Evolutionary conservation across 2,797 vertebrate genomes (phyloP), one percentile per base, ranked within the genome.

Genomic region (Artibeus lituratus): DNA sequence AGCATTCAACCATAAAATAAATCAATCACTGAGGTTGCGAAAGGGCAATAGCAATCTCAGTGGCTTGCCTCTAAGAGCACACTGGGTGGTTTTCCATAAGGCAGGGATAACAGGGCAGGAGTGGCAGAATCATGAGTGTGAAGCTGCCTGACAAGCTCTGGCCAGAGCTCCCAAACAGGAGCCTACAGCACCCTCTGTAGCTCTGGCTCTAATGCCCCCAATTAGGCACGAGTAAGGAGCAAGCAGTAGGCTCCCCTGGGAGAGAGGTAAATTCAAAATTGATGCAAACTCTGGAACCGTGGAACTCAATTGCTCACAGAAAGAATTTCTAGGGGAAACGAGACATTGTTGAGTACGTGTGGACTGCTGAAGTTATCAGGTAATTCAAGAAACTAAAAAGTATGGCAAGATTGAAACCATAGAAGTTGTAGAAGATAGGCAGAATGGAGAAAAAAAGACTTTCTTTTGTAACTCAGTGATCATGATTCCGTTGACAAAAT

Each of bases 1-100:
- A 95, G 59, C 85, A 35, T 24, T 77, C 51, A 18, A 19, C 59
- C 80, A 89, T 89, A 80, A 97, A 95, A 87, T 78, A 89, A 86
- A 88, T 76, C 62, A 78, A 37, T 92, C 88, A 83, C 7, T 49
- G 35, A 42, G n/a, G 55, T 55, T 86, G 91, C 77, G 78, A 84
- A 53, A 86, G 51, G 35, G 80, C 65, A 93, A n/a, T 72, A 76
- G 91, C 92, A 96, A 37, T 53, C 73, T 92, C 39, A 83, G 55
- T 42, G 72, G 74, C 18, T 70, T 44, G 10, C 80, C n/a, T 93
- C 3, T 7, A 70, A 47, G 47, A 87, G 22, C 32, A 21, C 18
- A 76, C 53, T 0, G 12, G 57, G 87, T 51, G 53, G 26, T 87
- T 92, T 90, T 82, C 87, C 81, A 62, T 6, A 15, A 73, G 32